Evolutionary conservation across 53 echinoderm and acorn worm genomes (phyloP).

Genomic region (Pentamera pediparva): DNA sequence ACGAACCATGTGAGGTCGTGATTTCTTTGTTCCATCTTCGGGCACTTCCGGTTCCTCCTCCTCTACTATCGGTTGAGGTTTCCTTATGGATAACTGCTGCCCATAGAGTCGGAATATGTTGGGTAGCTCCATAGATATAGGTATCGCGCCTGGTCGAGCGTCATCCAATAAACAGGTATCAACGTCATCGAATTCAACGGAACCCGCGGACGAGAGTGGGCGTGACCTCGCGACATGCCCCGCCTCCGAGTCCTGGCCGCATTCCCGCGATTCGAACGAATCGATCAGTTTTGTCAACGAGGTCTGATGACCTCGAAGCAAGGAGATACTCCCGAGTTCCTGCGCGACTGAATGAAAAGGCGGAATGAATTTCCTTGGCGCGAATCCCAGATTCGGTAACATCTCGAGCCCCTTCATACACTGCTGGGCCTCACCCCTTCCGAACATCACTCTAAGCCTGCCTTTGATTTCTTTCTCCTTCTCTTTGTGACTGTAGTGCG

Average conservation of each 20-base stretch:
- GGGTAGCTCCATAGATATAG: constrained; percentile 11
- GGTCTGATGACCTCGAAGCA: constrained; percentile 47
- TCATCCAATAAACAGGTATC: constrained; percentile 36
- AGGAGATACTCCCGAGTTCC: constrained; percentile 46
- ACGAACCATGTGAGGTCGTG: not conserved
- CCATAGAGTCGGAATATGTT: constrained; percentile 48
- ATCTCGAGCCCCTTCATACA: constrained; percentile 29
- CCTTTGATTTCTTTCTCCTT: constrained; percentile 51
- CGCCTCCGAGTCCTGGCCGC: constrained; percentile 37
- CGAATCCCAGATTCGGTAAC: constrained; percentile 6
- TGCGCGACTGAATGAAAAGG: constrained; percentile 49
- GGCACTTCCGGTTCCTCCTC: not conserved
- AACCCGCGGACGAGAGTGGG: not conserved
- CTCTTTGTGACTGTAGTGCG: constrained; percentile 56
- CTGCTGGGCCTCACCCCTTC: constrained; percentile 4
- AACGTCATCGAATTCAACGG: not conserved
- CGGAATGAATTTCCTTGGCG: constrained; percentile 47
- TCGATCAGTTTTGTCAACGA: constrained; percentile 54
- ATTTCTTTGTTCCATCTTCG: not conserved
- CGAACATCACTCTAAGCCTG: constrained; percentile 19
- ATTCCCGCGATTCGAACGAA: constrained; percentile 56
- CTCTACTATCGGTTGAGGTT: constrained; percentile 1
- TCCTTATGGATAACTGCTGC: constrained; percentile 29
- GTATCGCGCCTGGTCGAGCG: constrained; percentile 22
- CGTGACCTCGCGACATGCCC: constrained; percentile 1